Evolutionary conservation across 2,888 invertebrate species (phyloP).

Genomic region (Macropis europaea): DNA sequence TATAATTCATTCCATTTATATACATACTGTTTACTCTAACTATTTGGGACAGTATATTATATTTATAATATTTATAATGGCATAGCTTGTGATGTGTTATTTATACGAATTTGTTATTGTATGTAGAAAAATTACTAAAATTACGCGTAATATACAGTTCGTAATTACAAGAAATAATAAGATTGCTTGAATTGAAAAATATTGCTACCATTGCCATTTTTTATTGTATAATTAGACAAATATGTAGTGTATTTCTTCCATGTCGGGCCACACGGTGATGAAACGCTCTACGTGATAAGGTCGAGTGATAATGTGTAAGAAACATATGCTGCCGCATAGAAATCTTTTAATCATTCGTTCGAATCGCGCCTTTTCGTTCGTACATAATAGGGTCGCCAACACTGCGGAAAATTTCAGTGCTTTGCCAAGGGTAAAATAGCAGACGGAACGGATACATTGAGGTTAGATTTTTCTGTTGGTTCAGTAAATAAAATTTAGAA

Average conservation of each 20-base stretch:
- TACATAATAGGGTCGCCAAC: constrained; percentile 6
- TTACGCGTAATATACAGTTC: no score
- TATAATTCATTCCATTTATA: no score
- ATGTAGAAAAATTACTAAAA: no score
- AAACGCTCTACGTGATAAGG: constrained; percentile 40
- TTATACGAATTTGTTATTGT: not conserved
- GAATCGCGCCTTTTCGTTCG: constrained; percentile 52
- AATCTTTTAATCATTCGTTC: constrained; percentile 54
- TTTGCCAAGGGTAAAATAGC: constrained; percentile 20
- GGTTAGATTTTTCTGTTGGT: constrained; percentile 36
- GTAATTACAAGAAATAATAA: not conserved
- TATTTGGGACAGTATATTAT: no score
- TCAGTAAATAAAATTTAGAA: constrained; percentile 31
- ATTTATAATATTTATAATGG: no score
- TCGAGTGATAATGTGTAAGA: constrained; percentile 24
- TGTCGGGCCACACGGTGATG: constrained; percentile 20
- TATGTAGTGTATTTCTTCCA: not conserved
- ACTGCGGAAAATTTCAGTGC: constrained; percentile 14
- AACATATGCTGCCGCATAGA: constrained; percentile 27
- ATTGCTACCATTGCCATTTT: not conserved
- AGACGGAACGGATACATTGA: constrained; percentile 39
- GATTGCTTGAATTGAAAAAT: not conserved
- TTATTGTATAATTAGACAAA: not conserved
- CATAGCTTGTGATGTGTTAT: no score
- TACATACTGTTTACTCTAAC: no score